These are phyloP conservation scores for Epizoanthus rinbou DNA, from an alignment of 92 coral and sea anemone species.

Conservation along the genomic window DNA sequence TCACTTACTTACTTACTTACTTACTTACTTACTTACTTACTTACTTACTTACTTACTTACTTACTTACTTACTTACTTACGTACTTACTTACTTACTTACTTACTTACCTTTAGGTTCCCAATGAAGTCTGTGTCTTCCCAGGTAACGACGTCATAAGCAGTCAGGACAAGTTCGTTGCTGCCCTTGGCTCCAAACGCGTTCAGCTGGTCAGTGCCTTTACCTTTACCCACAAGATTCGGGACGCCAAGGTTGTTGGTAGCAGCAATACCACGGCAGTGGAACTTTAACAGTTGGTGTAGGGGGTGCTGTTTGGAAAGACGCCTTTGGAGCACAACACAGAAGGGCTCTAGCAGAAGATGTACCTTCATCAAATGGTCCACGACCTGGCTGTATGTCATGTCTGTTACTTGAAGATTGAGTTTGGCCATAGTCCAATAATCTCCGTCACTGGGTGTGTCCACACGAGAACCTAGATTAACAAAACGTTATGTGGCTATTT, in stretches of 20 bases:
- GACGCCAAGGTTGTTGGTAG: conserved; percentile 44
- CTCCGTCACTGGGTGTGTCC: conserved; percentile 56
- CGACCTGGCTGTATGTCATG: conserved; percentile 53
- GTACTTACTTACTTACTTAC: too few species aligned
- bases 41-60: too few species aligned
- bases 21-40: too few species aligned
- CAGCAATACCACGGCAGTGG: conserved; percentile 51
- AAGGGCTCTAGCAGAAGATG: conserved; percentile 53
- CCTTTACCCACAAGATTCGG: conserved; percentile 29
- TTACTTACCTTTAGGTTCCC: conserved; percentile 40
- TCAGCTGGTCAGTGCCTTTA: conserved; percentile 4
- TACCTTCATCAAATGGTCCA: conserved; percentile 64
- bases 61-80: too few species aligned
- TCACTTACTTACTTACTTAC: too few species aligned
- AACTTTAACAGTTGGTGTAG: conserved; percentile 44
- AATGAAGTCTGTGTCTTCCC: conserved; percentile 49
- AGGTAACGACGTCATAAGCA: conserved; percentile 22
- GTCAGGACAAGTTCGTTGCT: conserved; percentile 39
- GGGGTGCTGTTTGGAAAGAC: conserved; percentile 42
- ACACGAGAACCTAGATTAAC: conserved; percentile 50
- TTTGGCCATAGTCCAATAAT: conserved; percentile 62
- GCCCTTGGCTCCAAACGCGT: conserved; percentile 48
- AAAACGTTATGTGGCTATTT: too few species aligned
- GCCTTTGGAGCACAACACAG: conserved; percentile 46
- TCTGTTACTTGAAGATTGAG: conserved; percentile 62